phyloP scores from a whole-genome alignment of 1,140 invertebrate species.

The Pogonomyrmex californicus region DNA sequence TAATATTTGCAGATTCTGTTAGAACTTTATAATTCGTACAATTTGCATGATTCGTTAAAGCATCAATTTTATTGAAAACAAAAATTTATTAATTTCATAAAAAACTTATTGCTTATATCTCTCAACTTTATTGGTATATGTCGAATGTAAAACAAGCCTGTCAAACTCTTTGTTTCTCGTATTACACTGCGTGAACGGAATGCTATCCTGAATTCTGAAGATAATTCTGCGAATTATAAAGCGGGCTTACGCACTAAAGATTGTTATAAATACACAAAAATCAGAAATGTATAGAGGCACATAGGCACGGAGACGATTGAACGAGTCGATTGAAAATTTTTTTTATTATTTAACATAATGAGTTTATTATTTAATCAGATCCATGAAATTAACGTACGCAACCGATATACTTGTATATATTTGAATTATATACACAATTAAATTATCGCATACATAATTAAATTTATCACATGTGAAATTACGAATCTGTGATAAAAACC shows the following conservation, averaged over 20 bases:
- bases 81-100: slow-evolving; percentile 29
- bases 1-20: neutral
- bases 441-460: slow-evolving; percentile 5
- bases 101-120: slow-evolving; percentile 24
- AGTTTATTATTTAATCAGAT: slow-evolving; percentile 30
- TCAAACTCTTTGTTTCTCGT: neutral
- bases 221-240: neutral
- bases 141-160: slow-evolving; percentile 17
- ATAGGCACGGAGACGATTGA: neutral
- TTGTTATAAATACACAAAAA: slow-evolving; percentile 3
- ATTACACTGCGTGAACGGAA: neutral
- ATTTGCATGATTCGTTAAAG: neutral
- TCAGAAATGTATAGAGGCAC: neutral
- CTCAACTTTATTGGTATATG: slow-evolving; percentile 5
- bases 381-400: slow-evolving; percentile 37
- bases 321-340: neutral
- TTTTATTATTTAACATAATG: slow-evolving; percentile 5
- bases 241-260: neutral
- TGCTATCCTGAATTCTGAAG: neutral
- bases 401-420: slow-evolving; percentile 28
- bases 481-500: slow-evolving; percentile 9
- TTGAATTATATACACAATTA: neutral
- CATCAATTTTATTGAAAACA: neutral
- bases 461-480: slow-evolving; percentile 32
- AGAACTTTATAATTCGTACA: neutral